Base-by-base conservation (phyloP, 2,113 vertebrate species). In the Garra rufa region DNA sequence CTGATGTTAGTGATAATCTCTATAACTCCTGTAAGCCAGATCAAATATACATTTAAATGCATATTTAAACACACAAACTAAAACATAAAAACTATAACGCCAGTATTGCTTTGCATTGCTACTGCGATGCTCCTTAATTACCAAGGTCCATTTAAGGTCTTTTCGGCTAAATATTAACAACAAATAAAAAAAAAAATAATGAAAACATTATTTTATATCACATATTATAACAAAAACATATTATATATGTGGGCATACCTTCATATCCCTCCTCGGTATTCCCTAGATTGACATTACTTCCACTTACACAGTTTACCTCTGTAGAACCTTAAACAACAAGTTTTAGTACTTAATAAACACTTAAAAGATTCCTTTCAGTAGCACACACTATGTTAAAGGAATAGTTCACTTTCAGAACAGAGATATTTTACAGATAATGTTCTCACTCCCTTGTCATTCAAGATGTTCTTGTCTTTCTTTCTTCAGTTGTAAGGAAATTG, bases 1-100 rank as follows among this genome's bases (percentile, higher is more conserved):
- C 0, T 0, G 14, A 93, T 89, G 0, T 86, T 87, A 4, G 0
- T 69, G 0, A 94, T 1, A 19, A 44, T 0, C 87, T 94, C 92
- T 46, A 94, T 79, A 9, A 87, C 86, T 7, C 92, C 92, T 94
- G 87, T 70, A 43, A 63, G 19, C 8, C 19, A 55, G 8, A n/a
- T 21, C 52, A 55, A 55, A 55, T 55, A 55, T 14, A 48, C 13
- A 48, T 48, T 48, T 48, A 48, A 48, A 48, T 48, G 5, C 14
- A 55, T n/a, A 55, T 21, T 55, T 7, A 21, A 55, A 55, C 7
- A 21, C 19, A n/a, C 19, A 55, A 55, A 21, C 52, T 52, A 8
- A 52, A 52, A 52, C 50, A 52, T 2, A 7, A 15, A 52, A 2
- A 52, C 17, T 5, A 52, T 52, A 52, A 52, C 19, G 50, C 1